Evolutionary conservation across 1,140 invertebrate species (phyloP).

Genomic region (Manduca sexta): DNA sequence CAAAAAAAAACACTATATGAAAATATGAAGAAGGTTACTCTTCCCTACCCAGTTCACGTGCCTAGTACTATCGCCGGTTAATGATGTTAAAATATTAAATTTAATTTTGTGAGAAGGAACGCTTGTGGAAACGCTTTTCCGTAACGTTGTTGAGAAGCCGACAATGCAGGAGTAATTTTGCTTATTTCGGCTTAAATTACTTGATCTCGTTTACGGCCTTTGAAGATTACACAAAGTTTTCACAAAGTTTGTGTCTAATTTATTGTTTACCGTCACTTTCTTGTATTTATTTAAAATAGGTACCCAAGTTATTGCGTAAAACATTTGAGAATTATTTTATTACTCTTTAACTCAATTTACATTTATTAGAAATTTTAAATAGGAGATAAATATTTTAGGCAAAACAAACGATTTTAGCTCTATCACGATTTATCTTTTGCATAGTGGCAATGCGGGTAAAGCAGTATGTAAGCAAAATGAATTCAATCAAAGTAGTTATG

Average conservation of each 20-base stretch:
- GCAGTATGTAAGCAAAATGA: too few relatives aligned
- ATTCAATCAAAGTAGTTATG: too few relatives aligned
- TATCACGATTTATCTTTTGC: too few relatives aligned
- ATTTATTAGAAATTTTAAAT: background rate
- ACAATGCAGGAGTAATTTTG: slow-evolving; percentile 62
- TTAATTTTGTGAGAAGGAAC: slow-evolving; percentile 29
- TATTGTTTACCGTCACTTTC: slow-evolving; percentile 63
- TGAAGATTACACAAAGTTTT: slow-evolving; percentile 66
- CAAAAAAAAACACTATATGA: too few relatives aligned
- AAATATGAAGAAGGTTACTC: too few relatives aligned
- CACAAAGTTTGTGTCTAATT: slow-evolving; percentile 66
- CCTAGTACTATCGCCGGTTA: slow-evolving; percentile 16
- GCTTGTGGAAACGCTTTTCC: slow-evolving; percentile 38
- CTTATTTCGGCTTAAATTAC: slow-evolving; percentile 69
- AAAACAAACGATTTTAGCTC: too few relatives aligned
- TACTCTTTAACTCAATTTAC: slow-evolving; percentile 8
- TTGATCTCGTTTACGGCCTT: slow-evolving; percentile 69
- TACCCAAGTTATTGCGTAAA: slow-evolving; percentile 35
- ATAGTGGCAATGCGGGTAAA: too few relatives aligned
- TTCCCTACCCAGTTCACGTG: too few relatives aligned
- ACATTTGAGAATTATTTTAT: slow-evolving; percentile 35
- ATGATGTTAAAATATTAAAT: slow-evolving; percentile 34
- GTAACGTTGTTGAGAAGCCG: slow-evolving; percentile 46
- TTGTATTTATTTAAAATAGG: slow-evolving; percentile 56
- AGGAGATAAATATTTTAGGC: background rate